Conservation (phyloP, 1,140 invertebrate species). For the Helicoverpa armigera region DNA sequence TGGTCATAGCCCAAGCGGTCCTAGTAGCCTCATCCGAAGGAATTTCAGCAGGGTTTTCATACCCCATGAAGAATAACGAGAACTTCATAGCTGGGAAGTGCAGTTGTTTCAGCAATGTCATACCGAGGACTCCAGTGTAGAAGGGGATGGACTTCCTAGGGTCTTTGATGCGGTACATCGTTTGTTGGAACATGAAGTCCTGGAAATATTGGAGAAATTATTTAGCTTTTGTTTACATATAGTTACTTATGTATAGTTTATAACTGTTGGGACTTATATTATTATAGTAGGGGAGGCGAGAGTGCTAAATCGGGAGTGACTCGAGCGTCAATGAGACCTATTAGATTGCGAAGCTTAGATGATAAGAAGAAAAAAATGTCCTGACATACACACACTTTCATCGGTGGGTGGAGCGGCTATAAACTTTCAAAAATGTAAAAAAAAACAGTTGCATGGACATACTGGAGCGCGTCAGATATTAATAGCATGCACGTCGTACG, state of each 20-base stretch:
- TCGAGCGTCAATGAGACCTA: too few relatives aligned
- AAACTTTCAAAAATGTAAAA: too few relatives aligned
- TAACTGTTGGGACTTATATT: background rate
- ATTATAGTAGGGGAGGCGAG: too few relatives aligned
- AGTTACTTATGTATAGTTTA: background rate
- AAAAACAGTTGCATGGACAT: too few relatives aligned
- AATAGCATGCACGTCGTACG: too few relatives aligned
- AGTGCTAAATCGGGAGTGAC: too few relatives aligned
- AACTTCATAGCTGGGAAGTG: conserved; percentile 97
- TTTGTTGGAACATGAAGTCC: conserved; percentile 98
- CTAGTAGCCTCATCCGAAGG: conserved; percentile 90
- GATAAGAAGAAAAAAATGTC: too few relatives aligned
- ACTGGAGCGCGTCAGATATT: too few relatives aligned
- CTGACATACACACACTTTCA: too few relatives aligned
- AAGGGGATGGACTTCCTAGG: conserved; percentile 95
- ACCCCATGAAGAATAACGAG: conserved; percentile 97
- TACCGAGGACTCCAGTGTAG: conserved; percentile 96
- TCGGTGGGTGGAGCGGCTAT: too few relatives aligned
- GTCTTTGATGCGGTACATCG: conserved; percentile 98
- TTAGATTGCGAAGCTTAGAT: too few relatives aligned
- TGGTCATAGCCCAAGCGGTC: conserved; percentile 92
- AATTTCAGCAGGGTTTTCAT: conserved; percentile 92
- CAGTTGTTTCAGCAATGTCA: conserved; percentile 95
- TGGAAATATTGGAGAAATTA: conserved; percentile 76
- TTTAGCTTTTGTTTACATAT: background rate